These are phyloP conservation scores for Pseudorhiza aurosa DNA, from an alignment of 30 jellyfish, hydroid and myxozoan genomes.

Conservation along the genomic window DNA sequence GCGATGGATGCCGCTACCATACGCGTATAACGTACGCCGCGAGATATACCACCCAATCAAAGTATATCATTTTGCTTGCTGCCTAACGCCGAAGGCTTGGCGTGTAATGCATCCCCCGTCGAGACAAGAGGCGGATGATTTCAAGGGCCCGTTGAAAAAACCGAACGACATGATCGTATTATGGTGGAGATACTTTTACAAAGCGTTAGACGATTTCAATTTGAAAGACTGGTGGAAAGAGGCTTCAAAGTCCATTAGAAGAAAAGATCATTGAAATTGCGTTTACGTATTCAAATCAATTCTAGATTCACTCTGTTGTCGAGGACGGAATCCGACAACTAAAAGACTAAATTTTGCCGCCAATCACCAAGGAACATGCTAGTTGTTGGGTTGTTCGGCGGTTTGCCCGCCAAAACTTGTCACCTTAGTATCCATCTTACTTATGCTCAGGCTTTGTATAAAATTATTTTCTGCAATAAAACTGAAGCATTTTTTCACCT, in stretches of 20 bases:
- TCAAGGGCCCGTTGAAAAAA: constrained; percentile 81
- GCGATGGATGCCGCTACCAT: constrained; percentile 93
- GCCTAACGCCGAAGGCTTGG: constrained; percentile 97
- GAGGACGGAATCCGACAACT: no score
- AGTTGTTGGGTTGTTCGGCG: no score
- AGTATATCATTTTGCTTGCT: constrained; percentile 97
- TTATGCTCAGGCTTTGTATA: no score
- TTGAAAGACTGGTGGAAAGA: constrained; percentile 84
- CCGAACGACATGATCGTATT: constrained; percentile 81
- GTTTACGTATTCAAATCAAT: no score
- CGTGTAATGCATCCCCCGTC: constrained; percentile 67
- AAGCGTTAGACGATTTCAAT: constrained; percentile 73
- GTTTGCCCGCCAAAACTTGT: no score
- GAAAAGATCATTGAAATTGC: constrained; percentile 34
- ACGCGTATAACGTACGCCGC: constrained; percentile 95
- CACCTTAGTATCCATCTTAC: no score
- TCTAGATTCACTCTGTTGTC: no score
- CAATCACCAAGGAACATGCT: no score
- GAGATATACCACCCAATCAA: constrained; percentile 94
- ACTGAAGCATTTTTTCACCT: no score
- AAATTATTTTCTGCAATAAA: no score
- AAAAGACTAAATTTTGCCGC: no score
- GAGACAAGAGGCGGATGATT: constrained; percentile 12
- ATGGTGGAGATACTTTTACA: constrained; percentile 93
- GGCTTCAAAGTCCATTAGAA: constrained; percentile 27